Evolutionary conservation across 2,797 vertebrate genomes (phyloP).

Genomic region (Falco berigora): DNA sequence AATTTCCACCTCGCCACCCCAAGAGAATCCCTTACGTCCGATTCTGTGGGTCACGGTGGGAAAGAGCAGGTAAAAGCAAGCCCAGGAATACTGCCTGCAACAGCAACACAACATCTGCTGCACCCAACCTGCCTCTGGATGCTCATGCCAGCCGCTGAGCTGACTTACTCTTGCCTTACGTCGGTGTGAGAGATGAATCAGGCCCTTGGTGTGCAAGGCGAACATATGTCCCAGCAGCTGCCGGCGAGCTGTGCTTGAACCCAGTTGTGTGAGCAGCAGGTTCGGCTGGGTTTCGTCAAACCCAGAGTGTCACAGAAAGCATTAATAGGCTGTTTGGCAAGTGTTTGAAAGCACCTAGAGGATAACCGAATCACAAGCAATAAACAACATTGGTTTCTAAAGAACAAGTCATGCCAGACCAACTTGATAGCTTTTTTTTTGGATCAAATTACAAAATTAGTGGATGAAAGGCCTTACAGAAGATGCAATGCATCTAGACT

Average conservation of each 20-base stretch:
- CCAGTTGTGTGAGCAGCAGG: constrained; percentile 27
- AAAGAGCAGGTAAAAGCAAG: constrained; percentile 38
- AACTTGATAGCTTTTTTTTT: background rate
- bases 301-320: constrained; percentile 15
- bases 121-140: constrained; percentile 30
- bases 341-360: constrained; percentile 15
- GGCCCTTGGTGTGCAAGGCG: background rate
- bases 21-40: background rate
- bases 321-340: constrained; percentile 23
- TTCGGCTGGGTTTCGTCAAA: constrained; percentile 45
- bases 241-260: background rate
- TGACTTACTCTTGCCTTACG: background rate
- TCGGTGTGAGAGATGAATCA: background rate
- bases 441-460: constrained; percentile 31
- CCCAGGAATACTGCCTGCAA: constrained; percentile 25
- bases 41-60: background rate
- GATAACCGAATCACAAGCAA: background rate
- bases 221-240: constrained; percentile 65
- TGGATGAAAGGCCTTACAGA: constrained; percentile 24
- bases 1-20: background rate
- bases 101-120: constrained; percentile 51
- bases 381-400: constrained; percentile 7
- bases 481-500: background rate
- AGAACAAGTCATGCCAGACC: constrained; percentile 14
- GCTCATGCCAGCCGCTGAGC: background rate